Evolutionary conservation across 2,888 invertebrate species (phyloP), one percentile per base, ranked within the genome.

Genomic region (Cataglyphis albicans): DNA sequence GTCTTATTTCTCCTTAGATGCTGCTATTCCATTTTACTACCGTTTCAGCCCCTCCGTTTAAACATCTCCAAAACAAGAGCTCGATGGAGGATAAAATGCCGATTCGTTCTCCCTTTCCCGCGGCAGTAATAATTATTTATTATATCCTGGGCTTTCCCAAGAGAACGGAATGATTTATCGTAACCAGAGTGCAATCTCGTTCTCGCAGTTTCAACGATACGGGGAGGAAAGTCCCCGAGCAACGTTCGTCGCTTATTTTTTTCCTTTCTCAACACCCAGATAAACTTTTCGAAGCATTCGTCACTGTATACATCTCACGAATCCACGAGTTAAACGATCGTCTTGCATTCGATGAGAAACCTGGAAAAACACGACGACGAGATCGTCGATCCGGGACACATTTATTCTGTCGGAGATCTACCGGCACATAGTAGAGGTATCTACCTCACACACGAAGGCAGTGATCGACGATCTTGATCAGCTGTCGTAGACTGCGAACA

Each of bases 371-470:
- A 25, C 7, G 35, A 35, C 35, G 35, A 35, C 35, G 41, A 18
- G 72, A 72, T 57, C 25, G 44, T 25, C 25, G 35, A 25, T 29
- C 29, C 29, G 29, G 29, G 29, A 29, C 29, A 29, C 29, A 29
- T 29, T 29, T 29, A 29, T 48, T 25, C 29, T 29, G 2, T 10
- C 18, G 35, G 25, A 29, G n/a, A 29, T 64, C 73, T 32, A 32
- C n/a, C 18, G 63, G 21, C 55, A 55, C 6, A 35, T 6, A 6
- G 6, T 35, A 55, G 21, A n/a, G 52, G n/a, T n/a, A 7, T 52
- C 52, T 83, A 88, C 86, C 87, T 88, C 82, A 76, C 67, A 64
- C 81, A 61, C 76, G 83, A 67, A 88, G 84, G 80, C 86, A 84
- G 86, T 81, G 88, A 88, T 85, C 80, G 88, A 83, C 75, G 67